Conservation (phyloP, 2,113 vertebrate genomes). For the Lathamus discolor region DNA sequence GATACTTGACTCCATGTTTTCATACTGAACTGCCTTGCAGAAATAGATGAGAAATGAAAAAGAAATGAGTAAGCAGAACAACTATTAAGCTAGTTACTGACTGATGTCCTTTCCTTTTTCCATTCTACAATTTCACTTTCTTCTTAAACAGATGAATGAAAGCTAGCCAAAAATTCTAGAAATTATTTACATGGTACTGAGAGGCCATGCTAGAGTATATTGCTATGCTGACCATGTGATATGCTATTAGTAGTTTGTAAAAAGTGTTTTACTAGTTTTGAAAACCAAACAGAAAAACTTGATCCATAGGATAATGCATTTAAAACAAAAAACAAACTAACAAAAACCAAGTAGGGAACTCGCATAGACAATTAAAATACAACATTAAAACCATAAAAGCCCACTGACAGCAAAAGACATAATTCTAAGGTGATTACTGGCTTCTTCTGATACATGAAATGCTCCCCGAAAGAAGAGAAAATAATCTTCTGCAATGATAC, state of each 20-base stretch:
- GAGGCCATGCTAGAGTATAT: rapidly evolving
- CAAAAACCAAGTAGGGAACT: background rate
- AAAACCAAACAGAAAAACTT: background rate
- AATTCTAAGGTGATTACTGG: background rate
- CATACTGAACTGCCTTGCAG: background rate
- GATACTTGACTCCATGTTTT: background rate
- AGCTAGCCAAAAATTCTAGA: background rate
- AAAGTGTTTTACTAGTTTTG: background rate
- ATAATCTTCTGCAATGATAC: background rate
- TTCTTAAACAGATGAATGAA: background rate
- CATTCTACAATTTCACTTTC: background rate
- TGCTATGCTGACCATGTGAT: background rate
- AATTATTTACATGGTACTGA: background rate
- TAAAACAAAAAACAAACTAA: background rate
- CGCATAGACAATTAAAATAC: background rate
- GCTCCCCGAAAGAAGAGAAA: background rate
- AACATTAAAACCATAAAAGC: background rate
- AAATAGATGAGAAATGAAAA: background rate
- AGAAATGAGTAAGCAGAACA: background rate
- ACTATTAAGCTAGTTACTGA: background rate
- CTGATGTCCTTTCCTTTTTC: background rate
- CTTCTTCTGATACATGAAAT: background rate
- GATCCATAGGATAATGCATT: background rate
- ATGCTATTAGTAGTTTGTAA: background rate
- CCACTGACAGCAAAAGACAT: background rate